Base-by-base conservation (phyloP, 2,113 vertebrate species). In the Macquaria ambigua region DNA sequence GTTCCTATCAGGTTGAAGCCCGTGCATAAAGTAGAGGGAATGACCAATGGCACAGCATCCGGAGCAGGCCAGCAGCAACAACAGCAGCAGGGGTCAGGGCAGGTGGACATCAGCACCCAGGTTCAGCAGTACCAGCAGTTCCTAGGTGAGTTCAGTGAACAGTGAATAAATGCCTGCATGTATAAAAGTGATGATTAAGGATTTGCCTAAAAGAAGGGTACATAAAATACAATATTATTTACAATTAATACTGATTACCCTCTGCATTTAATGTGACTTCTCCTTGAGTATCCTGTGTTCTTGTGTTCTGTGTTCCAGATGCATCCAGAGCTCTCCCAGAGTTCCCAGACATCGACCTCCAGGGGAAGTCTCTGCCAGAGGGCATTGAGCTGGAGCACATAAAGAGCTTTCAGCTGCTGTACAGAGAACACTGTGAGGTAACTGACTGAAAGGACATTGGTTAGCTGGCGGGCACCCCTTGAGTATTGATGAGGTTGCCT, bases 101-200 rank as follows among this genome's bases (percentile, higher is more conserved):
- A 97, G 25, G 96, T 97, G 9, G 97, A 98, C 92, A 98, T 98
- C 96, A 98, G 97, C 62, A 96, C 97, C 39, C 97, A 98, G 94
- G 97, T 98, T 50, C 97, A 98, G 90, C 97, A 98, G 92, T 98
- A 98, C 94, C 97, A 98, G 92, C 97, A 98, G 89, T 98, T 98
- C 89, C 93, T 98, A 72, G 97, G 97, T 98, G 88, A 94, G 94
- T 87, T 66, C 28, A 68, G 34, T 66, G 8, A 80, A 67, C 67
- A 81, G 41, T 20, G 18, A 55, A 9, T 18, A 37, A 28, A 79
- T 46, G 48, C 16, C 41, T 73, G n/a, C 1, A 37, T 9, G 31
- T 20, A 21, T 37, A 0, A 50, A 20, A 59, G 28, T 61, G 25
- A 34, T 55, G 52, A 3, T 25, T 53, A 41, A 73, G 9, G 53